These are phyloP conservation scores for Doryteuthis pealeii DNA, from an alignment of 1,140 invertebrate species.

Conservation along the genomic window DNA sequence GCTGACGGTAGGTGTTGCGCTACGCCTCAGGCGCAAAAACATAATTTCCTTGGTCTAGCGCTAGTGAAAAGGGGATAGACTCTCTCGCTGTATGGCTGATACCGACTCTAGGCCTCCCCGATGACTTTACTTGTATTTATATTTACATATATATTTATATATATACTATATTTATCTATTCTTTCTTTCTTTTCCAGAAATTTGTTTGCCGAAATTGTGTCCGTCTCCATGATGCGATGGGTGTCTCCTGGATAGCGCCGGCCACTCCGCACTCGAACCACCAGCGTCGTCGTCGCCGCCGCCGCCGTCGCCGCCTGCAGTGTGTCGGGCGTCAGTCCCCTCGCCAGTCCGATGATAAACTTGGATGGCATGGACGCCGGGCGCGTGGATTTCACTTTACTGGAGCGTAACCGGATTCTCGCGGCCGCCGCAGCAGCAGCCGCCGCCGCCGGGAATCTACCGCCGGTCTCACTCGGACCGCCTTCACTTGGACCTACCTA, in stretches of 20 bases:
- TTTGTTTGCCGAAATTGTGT: background rate
- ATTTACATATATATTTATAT: too few relatives aligned
- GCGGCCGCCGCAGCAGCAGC: background rate
- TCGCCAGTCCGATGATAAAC: background rate
- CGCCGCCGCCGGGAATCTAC: background rate
- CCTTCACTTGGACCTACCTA: background rate
- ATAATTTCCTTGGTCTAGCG: too few relatives aligned
- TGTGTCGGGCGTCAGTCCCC: background rate
- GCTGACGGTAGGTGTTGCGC: too few relatives aligned
- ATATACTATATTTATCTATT: too few relatives aligned
- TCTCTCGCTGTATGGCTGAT: too few relatives aligned
- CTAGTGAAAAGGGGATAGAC: too few relatives aligned
- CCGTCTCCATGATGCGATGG: background rate
- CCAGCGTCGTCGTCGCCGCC: background rate
- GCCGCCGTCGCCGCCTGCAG: background rate
- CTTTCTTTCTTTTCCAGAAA: too few relatives aligned
- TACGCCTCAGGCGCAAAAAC: too few relatives aligned
- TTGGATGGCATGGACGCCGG: constrained; percentile 1
- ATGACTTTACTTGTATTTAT: too few relatives aligned
- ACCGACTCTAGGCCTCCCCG: too few relatives aligned
- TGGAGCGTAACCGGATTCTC: background rate
- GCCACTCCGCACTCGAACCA: background rate
- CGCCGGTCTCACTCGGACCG: background rate
- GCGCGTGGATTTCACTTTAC: constrained; percentile 1
- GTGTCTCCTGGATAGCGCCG: background rate